Conservation (phyloP, 2,113 vertebrate species). For the Paratilapia polleni region DNA sequence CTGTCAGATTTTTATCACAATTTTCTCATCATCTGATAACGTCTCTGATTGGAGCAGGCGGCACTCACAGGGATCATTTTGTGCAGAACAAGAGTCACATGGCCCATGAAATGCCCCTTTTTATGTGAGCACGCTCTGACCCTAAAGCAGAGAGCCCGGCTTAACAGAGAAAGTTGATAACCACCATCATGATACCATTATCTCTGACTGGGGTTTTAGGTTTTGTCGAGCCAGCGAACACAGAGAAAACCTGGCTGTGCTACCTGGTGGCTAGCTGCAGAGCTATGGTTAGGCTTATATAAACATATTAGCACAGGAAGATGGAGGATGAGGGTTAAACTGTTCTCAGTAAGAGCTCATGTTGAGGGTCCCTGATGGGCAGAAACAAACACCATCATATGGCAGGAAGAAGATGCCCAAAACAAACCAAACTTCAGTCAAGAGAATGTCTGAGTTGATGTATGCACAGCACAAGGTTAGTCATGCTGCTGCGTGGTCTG, state of each 20-base stretch:
- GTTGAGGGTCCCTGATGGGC: too few relatives aligned
- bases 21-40: background rate
- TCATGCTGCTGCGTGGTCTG: background rate
- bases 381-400: too few relatives aligned
- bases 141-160: background rate
- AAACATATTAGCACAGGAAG: background rate
- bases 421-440: too few relatives aligned
- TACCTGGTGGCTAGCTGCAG: background rate
- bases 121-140: background rate
- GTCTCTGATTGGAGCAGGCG: background rate
- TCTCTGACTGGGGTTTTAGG: background rate
- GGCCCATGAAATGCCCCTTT: background rate
- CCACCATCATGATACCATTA: background rate
- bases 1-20: background rate
- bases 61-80: background rate
- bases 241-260: too few relatives aligned
- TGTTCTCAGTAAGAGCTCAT: background rate
- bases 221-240: background rate
- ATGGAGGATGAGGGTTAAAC: background rate
- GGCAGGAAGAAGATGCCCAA: too few relatives aligned
- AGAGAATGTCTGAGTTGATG: too few relatives aligned
- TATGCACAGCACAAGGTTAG: background rate
- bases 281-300: background rate
- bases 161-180: background rate
- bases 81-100: background rate